Conservation (phyloP, 30 jellyfish, hydroid and myxozoan species). For the Euphysa ruthae region DNA sequence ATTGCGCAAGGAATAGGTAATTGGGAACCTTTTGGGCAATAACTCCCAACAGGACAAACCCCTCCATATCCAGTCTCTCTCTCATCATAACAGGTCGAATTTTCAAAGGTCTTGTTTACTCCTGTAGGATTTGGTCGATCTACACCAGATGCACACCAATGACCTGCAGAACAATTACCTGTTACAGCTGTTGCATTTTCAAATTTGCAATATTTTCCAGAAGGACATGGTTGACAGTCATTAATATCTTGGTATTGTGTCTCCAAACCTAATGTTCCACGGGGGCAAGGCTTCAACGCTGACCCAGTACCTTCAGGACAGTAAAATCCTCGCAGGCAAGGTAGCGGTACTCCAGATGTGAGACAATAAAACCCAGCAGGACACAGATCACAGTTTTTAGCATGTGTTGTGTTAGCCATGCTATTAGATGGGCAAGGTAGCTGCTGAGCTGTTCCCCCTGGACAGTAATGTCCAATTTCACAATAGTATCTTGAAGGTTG, state of each 20-base stretch:
- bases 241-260: slow-evolving; percentile 35
- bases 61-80: slow-evolving; percentile 94
- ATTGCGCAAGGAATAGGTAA: slow-evolving; percentile 67
- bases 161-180: slow-evolving; percentile 75
- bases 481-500: slow-evolving; percentile 67
- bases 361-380: slow-evolving; percentile 95
- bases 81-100: slow-evolving; percentile 64
- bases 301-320: slow-evolving; percentile 98
- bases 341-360: slow-evolving; percentile 63
- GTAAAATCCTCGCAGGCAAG: slow-evolving; percentile 69
- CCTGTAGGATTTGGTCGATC: slow-evolving; percentile 94
- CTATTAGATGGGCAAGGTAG: slow-evolving; percentile 87
- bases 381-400: slow-evolving; percentile 74
- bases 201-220: slow-evolving; percentile 72
- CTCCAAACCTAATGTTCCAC: slow-evolving; percentile 90
- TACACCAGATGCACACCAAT: slow-evolving; percentile 86
- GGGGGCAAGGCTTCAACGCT: slow-evolving; percentile 86
- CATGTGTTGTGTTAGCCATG: slow-evolving; percentile 88
- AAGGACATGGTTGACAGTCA: slow-evolving; percentile 93
- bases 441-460: slow-evolving; percentile 85
- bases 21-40: slow-evolving; percentile 65
- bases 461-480: slow-evolving; percentile 85
- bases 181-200: slow-evolving; percentile 61
- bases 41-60: slow-evolving; percentile 86
- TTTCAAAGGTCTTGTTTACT: slow-evolving; percentile 18